phyloP scores from a whole-genome alignment of 2,113 vertebrate genomes.

The Procapra przewalskii region DNA sequence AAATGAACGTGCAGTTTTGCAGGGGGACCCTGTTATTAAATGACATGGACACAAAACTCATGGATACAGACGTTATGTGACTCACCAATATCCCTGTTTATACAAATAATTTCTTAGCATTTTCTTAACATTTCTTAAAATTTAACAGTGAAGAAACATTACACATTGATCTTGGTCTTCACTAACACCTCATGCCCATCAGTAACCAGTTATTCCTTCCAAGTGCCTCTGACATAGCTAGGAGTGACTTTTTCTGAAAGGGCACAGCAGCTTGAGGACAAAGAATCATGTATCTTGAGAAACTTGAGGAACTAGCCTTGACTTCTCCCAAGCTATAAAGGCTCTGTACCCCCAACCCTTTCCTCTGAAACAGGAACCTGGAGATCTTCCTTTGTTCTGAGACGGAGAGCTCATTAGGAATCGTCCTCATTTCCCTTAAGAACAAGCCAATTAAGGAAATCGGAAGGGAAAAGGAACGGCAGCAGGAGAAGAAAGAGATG shows the following conservation, averaged over 20 bases:
- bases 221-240: background rate
- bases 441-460: background rate
- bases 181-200: background rate
- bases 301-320: background rate
- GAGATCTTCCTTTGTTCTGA: background rate
- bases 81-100: background rate
- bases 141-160: background rate
- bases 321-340: background rate
- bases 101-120: background rate
- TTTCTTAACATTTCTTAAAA: background rate
- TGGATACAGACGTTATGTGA: background rate
- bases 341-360: background rate
- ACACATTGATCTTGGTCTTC: background rate
- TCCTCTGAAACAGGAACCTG: background rate
- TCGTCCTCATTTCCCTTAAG: background rate
- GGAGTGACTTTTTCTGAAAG: conserved; percentile 9
- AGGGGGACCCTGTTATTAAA: background rate
- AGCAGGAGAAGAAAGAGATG: background rate
- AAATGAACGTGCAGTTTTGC: background rate
- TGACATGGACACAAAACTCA: background rate
- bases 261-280: background rate
- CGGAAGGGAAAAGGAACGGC: background rate
- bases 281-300: background rate
- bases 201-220: background rate
- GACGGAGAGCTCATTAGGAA: background rate